Evolutionary conservation across 2,888 invertebrate genomes (phyloP).

Genomic region (Troilus luridus): DNA sequence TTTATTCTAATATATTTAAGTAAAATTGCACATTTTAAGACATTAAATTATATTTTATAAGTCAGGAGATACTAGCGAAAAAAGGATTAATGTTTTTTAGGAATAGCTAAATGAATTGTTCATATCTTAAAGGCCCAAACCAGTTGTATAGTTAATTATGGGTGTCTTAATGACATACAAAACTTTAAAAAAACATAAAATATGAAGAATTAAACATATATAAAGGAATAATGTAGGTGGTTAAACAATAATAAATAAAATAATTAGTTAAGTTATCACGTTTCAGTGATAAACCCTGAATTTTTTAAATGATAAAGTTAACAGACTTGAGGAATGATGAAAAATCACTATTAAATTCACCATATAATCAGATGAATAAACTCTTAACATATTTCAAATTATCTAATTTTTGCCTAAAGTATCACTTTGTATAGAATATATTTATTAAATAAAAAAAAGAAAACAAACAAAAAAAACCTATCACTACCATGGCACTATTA

Average conservation of each 20-base stretch:
- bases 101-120: not conserved
- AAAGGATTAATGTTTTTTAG: not conserved
- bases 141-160: not conserved
- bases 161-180: not conserved
- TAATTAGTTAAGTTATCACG: constrained; percentile 35
- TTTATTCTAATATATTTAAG: constrained; percentile 20
- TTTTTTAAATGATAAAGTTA: not conserved
- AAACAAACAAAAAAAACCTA: constrained; percentile 19
- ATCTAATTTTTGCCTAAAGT: constrained; percentile 48
- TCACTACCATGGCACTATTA: constrained; percentile 52
- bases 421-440: constrained; percentile 41
- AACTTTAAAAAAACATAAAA: not conserved
- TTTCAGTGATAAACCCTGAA: constrained; percentile 57
- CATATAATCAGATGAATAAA: not conserved
- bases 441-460: not conserved
- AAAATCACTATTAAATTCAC: not conserved
- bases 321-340: not conserved
- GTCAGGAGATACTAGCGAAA: not conserved
- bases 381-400: not conserved
- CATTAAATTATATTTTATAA: not conserved
- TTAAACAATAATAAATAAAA: not conserved
- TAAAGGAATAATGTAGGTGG: not conserved
- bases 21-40: constrained; percentile 34
- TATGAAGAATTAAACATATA: not conserved
- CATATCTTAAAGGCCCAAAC: not conserved